Evolutionary conservation across 2,797 vertebrate genomes (phyloP), one percentile per base, ranked within the genome.

Genomic region (Carcharodon carcharias): DNA sequence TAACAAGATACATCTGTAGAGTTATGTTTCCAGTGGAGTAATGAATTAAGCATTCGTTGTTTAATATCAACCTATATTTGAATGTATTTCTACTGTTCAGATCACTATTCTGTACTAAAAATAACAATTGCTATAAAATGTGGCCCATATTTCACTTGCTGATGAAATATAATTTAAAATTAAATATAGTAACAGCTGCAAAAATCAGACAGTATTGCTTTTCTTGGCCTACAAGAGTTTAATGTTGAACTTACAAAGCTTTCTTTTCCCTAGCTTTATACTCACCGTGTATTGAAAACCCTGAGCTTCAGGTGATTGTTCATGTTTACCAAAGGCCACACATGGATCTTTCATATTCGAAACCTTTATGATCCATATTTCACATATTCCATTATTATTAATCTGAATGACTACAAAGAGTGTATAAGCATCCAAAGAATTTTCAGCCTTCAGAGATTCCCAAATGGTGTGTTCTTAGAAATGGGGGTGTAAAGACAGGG

Each of bases 161-260:
- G 94, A 69, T 77, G 50, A 56, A 95, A 77, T 95, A 77, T 95
- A 95, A 35, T 95, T 95, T 67, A 56, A 58, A 71, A 71, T 95
- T 31, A 95, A 95, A 95, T 77, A 95, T 95, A 95, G 94, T 77
- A 95, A 77, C 94, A 95, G 94, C 94, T 95, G 94, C 31, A 95
- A 18, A 58, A 77, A 56, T 26, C 69, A 77, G 94, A n/a, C 94
- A 56, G 31, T 8, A 54, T 95, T 95, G 94, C 94, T 95, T 95
- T 95, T 95, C 67, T 95, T 95, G 94, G 94, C 94, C 50, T n/a
- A 54, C 7, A 58, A 35, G 69, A 58, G 69, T 21, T 95, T 69
- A n/a, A 95, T 56, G 94, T 73, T 95, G 94, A 95, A 95, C 67
- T 77, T 73, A 56, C 26, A 95, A n/a, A 67, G 50, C 69, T 77